Conservation (phyloP, 92 coral and sea anemone genomes). For the Parazoanthus swiftii region DNA sequence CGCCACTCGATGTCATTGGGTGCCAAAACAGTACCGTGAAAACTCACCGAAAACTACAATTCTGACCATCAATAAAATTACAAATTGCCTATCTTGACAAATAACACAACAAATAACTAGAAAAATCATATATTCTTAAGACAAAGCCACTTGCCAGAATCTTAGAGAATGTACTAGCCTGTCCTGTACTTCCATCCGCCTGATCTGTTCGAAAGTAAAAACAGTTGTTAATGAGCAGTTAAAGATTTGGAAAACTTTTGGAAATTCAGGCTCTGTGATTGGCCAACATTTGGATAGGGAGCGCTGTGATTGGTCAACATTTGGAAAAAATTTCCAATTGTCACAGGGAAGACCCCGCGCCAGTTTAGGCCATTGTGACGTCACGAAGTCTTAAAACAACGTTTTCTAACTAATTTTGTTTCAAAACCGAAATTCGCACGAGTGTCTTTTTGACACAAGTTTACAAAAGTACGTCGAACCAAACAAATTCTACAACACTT, state of each 20-base stretch:
- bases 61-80: slow-evolving; percentile 21
- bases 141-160: slow-evolving; percentile 24
- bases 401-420: slow-evolving; percentile 26
- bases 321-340: not conserved
- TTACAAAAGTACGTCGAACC: slow-evolving; percentile 26
- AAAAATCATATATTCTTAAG: slow-evolving; percentile 21
- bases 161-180: slow-evolving; percentile 20
- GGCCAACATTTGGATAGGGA: slow-evolving; percentile 24
- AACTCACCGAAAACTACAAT: slow-evolving; percentile 10
- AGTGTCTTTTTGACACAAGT: slow-evolving; percentile 23
- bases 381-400: slow-evolving; percentile 28
- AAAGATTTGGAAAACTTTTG: slow-evolving; percentile 29
- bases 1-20: slow-evolving; percentile 24
- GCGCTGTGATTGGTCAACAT: slow-evolving; percentile 11
- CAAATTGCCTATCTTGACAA: slow-evolving; percentile 23
- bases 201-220: slow-evolving; percentile 21
- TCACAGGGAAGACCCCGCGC: slow-evolving; percentile 20
- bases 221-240: slow-evolving; percentile 22
- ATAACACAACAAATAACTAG: slow-evolving; percentile 21
- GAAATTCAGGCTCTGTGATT: slow-evolving; percentile 32
- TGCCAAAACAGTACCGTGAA: slow-evolving; percentile 16
- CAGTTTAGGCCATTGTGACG: slow-evolving; percentile 27
- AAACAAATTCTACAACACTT: slow-evolving; percentile 26
- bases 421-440: slow-evolving; percentile 25
- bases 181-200: slow-evolving; percentile 26